Percentiles rank a stretch among this genome's conserved stretches.
phyloP scores from a whole-genome alignment of 2,888 invertebrate species.

The Crocallis elinguaria region DNA sequence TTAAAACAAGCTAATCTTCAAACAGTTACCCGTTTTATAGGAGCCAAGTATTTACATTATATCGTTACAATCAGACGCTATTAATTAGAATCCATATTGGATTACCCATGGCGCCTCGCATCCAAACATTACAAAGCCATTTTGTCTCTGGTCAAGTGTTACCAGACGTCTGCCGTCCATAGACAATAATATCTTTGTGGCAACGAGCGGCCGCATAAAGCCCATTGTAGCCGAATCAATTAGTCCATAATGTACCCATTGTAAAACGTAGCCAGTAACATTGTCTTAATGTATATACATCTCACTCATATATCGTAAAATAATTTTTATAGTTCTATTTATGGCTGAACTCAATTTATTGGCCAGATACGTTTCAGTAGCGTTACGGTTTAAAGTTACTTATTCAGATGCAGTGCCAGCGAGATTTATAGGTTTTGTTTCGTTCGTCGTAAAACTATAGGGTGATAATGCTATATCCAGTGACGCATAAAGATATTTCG shows the following conservation, averaged over 20 bases:
- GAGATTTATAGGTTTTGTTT: constrained; percentile 64
- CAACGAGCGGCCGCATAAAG: constrained; percentile 69
- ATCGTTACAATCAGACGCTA: constrained; percentile 43
- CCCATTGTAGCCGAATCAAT: constrained; percentile 81
- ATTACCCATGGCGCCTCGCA: constrained; percentile 81
- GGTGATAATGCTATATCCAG: constrained; percentile 43
- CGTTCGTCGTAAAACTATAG: constrained; percentile 50
- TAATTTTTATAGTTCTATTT: constrained; percentile 83
- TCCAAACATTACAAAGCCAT: constrained; percentile 79
- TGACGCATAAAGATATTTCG: constrained; percentile 35
- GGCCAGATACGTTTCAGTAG: constrained; percentile 78
- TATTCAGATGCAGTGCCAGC: constrained; percentile 47
- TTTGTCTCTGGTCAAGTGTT: constrained; percentile 84
- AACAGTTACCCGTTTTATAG: constrained; percentile 16
- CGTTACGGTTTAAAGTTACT: constrained; percentile 69
- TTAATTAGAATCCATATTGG: constrained; percentile 56
- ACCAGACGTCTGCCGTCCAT: constrained; percentile 78
- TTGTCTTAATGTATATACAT: constrained; percentile 75
- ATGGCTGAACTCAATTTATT: constrained; percentile 74
- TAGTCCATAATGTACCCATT: constrained; percentile 81
- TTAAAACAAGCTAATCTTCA: constrained; percentile 15
- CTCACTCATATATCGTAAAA: constrained; percentile 76
- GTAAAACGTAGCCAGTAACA: constrained; percentile 74
- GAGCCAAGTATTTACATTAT: constrained; percentile 23
- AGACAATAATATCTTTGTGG: constrained; percentile 81